Conservation (phyloP, 1,140 invertebrate genomes). For the Platorchestia sp. region DNA sequence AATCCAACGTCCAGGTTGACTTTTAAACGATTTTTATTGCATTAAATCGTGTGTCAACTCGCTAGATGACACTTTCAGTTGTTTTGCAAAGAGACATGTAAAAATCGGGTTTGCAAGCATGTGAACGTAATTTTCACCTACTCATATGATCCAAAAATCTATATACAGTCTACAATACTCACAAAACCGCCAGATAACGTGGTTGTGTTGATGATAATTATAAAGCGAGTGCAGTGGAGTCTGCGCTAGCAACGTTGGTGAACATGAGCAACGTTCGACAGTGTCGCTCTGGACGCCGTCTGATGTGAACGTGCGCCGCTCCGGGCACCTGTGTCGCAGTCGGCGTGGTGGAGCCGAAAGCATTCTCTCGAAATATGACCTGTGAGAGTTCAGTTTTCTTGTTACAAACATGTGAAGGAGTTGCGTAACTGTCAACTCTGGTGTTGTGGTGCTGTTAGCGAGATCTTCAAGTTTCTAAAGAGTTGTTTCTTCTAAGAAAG, state of each 20-base stretch:
- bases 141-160: background rate
- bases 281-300: slow-evolving; percentile 31
- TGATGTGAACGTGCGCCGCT: background rate
- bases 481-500: background rate
- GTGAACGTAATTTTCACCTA: background rate
- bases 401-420: background rate
- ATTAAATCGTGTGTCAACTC: background rate
- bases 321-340: slow-evolving; percentile 25
- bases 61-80: background rate
- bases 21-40: background rate
- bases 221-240: background rate
- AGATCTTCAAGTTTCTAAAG: background rate
- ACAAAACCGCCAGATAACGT: background rate
- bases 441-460: background rate
- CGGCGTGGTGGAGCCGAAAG: background rate
- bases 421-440: background rate
- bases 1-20: background rate
- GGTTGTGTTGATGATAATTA: background rate
- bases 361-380: background rate
- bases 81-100: background rate
- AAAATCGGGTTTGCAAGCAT: background rate
- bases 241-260: slow-evolving; percentile 2
- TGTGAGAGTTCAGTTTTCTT: background rate
- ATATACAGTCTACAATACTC: background rate
- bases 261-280: slow-evolving; percentile 14